Evolutionary conservation across 2,797 vertebrate genomes (phyloP), one percentile per base, ranked within the genome.

Genomic region (Harpagifer antarcticus): DNA sequence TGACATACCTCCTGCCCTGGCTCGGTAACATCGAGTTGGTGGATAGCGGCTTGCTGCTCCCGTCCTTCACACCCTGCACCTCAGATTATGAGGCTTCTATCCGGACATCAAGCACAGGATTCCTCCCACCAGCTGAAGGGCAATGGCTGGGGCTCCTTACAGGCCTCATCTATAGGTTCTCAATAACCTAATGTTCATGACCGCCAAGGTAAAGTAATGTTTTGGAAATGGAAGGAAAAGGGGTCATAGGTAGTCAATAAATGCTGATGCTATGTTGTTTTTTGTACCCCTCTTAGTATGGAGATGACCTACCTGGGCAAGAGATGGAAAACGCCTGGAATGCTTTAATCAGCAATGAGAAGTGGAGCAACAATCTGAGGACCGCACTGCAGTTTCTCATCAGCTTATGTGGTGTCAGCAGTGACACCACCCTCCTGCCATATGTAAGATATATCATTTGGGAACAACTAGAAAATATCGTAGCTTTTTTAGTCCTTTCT

Each of bases 171-270:
- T 0, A 92, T 99, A n/a, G 83, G 97, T 99, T 78, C 97, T 99
- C 68, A 99, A 99, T 90, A 99, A 99, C 92, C 97, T 99, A 82
- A 98, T 99, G 98, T 99, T 97, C 91, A 99, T 99, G 98, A 99
- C 98, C 0, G 97, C 98, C 70, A 99, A 99, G 97, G 98, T 99
- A 82, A 68, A 54, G 16, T 33, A 12, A 27, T 9, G 8, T 59
- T 49, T 4, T n/a, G 17, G 33, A 11, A 20, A 58, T 67, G 0
- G 4, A 16, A 61, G 63, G 11, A 61, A 50, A 67, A 19, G n/a
- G 4, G 0, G 0, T 2, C 2, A 0, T 11, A 3, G 7, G 13
- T 54, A 7, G 65, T 50, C 13, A 16, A 19, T 77, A 48, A 76
- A 1, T 14, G 7, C 42, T 40, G 43, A 0, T 73, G 53, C 84